A percentile compares a stretch with the other conserved stretches of the same genome.
phyloP scores from a whole-genome alignment of 2,797 vertebrate species.

The Leuciscus waleckii region DNA sequence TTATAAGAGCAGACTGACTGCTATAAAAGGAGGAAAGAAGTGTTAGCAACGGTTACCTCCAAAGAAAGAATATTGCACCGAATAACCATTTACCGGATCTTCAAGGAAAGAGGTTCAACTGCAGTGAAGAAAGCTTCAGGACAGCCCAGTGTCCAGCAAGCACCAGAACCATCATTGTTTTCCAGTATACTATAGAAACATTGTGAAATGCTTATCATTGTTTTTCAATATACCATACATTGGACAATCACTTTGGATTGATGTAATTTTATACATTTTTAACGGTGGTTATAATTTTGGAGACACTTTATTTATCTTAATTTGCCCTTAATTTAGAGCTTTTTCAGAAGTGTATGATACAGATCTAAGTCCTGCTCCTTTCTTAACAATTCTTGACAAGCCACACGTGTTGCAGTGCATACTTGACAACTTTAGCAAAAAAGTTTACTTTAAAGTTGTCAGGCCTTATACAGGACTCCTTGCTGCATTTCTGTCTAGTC shows the following conservation, averaged over 20 bases:
- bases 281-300: background rate
- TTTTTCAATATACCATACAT: background rate
- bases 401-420: background rate
- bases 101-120: background rate
- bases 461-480: background rate
- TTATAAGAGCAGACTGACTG: background rate
- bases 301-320: background rate
- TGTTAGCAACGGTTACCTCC: background rate
- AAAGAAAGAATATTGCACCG: background rate
- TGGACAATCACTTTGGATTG: background rate
- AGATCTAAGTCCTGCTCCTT: background rate
- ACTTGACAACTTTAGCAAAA: constrained; percentile 13
- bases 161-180: background rate
- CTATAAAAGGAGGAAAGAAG: background rate
- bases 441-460: background rate
- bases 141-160: background rate
- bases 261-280: background rate
- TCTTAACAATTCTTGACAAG: background rate
- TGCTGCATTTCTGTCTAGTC: background rate
- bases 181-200: no score
- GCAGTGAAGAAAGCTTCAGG: background rate
- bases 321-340: background rate
- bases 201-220: background rate
- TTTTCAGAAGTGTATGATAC: background rate
- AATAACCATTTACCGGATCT: background rate